Conservation (phyloP, 1,140 invertebrate species). For the Camponotus floridanus region DNA sequence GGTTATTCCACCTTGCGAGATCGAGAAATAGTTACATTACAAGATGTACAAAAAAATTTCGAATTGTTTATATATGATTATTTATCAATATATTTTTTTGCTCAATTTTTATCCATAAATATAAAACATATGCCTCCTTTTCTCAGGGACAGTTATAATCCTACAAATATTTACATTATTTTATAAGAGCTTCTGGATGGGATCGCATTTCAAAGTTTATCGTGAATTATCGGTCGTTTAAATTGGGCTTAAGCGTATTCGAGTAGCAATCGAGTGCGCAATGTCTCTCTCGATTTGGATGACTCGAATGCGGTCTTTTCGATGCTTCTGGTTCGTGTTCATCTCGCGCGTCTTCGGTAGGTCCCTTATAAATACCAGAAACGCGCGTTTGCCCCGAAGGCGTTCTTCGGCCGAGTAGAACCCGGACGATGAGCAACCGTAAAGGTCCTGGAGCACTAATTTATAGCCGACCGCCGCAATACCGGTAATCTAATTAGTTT, state of each 20-base stretch:
- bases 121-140: neutral
- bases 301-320: constrained; percentile 22
- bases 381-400: constrained; percentile 45
- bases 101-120: neutral
- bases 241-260: neutral
- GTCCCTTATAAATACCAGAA: constrained; percentile 61
- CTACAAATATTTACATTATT: too few species aligned
- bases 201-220: neutral
- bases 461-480: constrained; percentile 67
- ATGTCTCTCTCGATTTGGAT: constrained; percentile 4
- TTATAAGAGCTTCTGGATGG: neutral
- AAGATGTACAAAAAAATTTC: neutral
- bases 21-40: neutral
- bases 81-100: neutral
- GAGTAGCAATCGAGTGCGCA: neutral
- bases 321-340: neutral
- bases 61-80: neutral
- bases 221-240: neutral
- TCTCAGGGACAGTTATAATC: neutral
- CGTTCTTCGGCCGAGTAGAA: constrained; percentile 42
- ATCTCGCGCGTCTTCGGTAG: constrained; percentile 16
- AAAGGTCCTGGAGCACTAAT: constrained; percentile 63
- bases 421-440: constrained; percentile 44
- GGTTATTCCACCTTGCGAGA: neutral
- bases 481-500: constrained; percentile 69